Percentiles rank a stretch among this genome's conserved stretches.
Conservation (phyloP, 2,113 vertebrate species). For the Phaethornis superciliosus region DNA sequence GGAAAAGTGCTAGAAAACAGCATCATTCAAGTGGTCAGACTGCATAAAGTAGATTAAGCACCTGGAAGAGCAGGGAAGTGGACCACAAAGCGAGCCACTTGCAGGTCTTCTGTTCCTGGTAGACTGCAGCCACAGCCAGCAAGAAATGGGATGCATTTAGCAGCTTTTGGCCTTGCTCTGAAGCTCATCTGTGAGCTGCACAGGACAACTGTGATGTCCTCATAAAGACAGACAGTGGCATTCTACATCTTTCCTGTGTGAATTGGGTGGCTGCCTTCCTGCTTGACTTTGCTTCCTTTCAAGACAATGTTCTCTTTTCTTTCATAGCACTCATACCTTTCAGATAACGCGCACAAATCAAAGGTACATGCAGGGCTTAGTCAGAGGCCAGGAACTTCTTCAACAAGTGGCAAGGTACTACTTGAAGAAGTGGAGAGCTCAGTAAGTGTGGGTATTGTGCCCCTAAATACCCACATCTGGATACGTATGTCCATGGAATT, state of each 20-base stretch:
- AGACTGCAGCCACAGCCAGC: not conserved
- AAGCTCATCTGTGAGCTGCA: not conserved
- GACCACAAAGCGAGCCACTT: not conserved
- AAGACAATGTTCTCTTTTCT: not conserved
- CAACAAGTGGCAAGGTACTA: not conserved
- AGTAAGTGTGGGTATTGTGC: not conserved
- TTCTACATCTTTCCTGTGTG: not conserved
- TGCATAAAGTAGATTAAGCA: not conserved
- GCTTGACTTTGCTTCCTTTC: not conserved
- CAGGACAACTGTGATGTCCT: not conserved
- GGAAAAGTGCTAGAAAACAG: not conserved
- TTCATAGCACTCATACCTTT: not conserved
- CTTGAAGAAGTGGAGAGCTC: not conserved
- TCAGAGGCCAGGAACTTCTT: not conserved
- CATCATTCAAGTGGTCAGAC: not conserved
- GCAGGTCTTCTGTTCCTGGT: not conserved
- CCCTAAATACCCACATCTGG: not conserved
- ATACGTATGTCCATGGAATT: not conserved
- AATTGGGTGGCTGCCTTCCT: not conserved
- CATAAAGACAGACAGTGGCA: not conserved
- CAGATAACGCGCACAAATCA: not conserved
- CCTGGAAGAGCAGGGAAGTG: not conserved
- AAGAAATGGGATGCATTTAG: not conserved
- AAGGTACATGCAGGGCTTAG: not conserved
- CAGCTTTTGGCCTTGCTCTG: rapidly evolving